Percentiles rank a stretch among this genome's conserved stretches.
Evolutionary conservation across 2,888 invertebrate species (phyloP).

Genomic region (Scrobipalpa costella): DNA sequence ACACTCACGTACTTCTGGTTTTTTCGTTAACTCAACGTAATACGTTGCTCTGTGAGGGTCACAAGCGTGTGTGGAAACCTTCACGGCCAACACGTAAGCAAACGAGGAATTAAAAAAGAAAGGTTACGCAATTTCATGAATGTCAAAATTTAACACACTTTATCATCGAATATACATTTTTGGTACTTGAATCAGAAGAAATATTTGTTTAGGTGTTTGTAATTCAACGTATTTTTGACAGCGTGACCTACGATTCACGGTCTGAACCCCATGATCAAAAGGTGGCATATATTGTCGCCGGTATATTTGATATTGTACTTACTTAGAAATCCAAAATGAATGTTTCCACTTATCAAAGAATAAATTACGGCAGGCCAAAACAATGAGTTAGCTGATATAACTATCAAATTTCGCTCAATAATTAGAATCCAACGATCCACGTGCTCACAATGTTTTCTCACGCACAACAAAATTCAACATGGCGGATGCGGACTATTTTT

Average conservation of each 20-base stretch:
- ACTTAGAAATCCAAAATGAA: conserved; percentile 61
- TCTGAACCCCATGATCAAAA: conserved; percentile 53
- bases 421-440: conserved; percentile 79
- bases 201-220: conserved; percentile 37
- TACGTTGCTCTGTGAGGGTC: conserved; percentile 63
- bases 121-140: conserved; percentile 76
- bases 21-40: conserved; percentile 47
- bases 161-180: conserved; percentile 18
- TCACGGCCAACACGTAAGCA: conserved; percentile 79
- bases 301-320: conserved; percentile 58
- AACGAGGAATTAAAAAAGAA: conserved; percentile 72
- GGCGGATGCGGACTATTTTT: conserved; percentile 61
- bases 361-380: conserved; percentile 53
- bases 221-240: conserved; percentile 32
- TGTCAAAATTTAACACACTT: conserved; percentile 49
- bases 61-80: conserved; percentile 73
- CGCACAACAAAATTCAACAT: conserved; percentile 84
- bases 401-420: conserved; percentile 72
- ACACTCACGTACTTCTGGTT: conserved; percentile 52
- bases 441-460: conserved; percentile 86
- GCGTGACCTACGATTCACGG: conserved; percentile 36
- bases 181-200: not conserved
- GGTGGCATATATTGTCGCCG: conserved; percentile 61
- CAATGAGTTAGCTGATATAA: conserved; percentile 56
- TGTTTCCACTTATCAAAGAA: conserved; percentile 49